Evolutionary conservation across 1,140 invertebrate genomes (phyloP), one percentile per base, ranked within the genome.

Genomic region (Caenorhabditis latens): DNA sequence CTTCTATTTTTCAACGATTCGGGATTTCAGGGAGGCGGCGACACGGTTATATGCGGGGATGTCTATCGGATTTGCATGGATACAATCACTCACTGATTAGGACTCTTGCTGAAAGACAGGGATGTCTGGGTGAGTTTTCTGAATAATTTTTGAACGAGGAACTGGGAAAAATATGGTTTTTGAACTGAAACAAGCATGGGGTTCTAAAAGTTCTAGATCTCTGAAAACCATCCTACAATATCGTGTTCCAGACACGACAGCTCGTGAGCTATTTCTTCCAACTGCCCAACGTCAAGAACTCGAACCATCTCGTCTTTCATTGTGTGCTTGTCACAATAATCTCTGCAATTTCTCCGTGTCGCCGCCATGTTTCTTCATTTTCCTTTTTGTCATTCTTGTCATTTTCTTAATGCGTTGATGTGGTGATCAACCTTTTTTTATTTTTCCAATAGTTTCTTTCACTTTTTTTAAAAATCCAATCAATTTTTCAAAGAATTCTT

Each of bases 1-100:
- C 48, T 21, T 46, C 82, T 0, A 13, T 46, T 46, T 65, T 85
- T 63, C 40, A 65, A 50, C 3, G 43, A 16, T 7, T n/a, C 5
- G 11, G 11, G n/a, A 7, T 75, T 92, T 87, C 24, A 92, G 91
- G 91, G 19, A 86, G 92, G 58, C 67, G 90, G 67, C 85, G 90
- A 83, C 89, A 88, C 82, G 91, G 91, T n/a, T 92, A 90, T 83
- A 91, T 92, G 90, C 83, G 91, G n/a, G 91, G 91, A 16, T 92
- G 91, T 84, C 86, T 92, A 50, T 92, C 92, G 6, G 91, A 92
- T 86, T 91, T 92, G n/a, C 87, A 90, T 55, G 89, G 91, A 65
- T 91, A 92, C 85, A 92, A 92, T 83, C 87, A 89, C 21, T 86
- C 91, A 48, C 86, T 91, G 43, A 75, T 92, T 48, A 85, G 90